phyloP scores from a whole-genome alignment of 2,113 vertebrate species.

The Nannobrachium achirus region DNA sequence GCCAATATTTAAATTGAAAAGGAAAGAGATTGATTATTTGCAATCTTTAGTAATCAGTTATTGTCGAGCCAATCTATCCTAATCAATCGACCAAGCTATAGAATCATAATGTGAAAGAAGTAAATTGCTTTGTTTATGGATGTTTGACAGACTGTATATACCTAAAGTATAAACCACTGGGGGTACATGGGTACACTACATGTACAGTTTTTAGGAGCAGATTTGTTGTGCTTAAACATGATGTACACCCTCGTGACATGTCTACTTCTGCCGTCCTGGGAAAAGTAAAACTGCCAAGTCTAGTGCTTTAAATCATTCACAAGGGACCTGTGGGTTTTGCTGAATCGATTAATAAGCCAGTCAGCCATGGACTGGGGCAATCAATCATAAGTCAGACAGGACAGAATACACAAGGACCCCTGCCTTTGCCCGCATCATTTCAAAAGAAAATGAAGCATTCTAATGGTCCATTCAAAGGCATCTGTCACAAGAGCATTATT shows the following conservation, averaged over 20 bases:
- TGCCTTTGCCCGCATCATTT: conserved; percentile 15
- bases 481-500: no score
- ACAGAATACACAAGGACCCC: conserved; percentile 32
- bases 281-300: conserved; percentile 33
- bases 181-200: no score
- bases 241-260: conserved; percentile 42
- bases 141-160: no score
- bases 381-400: conserved; percentile 68
- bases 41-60: not conserved
- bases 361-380: conserved; percentile 64
- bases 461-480: conserved; percentile 17
- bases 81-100: no score
- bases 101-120: no score
- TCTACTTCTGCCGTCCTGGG: conserved; percentile 23
- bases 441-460: conserved; percentile 25
- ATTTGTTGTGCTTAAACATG: conserved; percentile 50
- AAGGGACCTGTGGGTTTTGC: conserved; percentile 52
- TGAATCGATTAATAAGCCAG: conserved; percentile 74
- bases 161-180: no score
- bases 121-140: no score
- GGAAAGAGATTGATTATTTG: no score
- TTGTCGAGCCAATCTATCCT: not conserved
- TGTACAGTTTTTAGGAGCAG: conserved; percentile 19
- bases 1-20: no score
- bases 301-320: conserved; percentile 49